Evolutionary conservation across 2,888 invertebrate species (phyloP).

Genomic region (Masnerella sp.): DNA sequence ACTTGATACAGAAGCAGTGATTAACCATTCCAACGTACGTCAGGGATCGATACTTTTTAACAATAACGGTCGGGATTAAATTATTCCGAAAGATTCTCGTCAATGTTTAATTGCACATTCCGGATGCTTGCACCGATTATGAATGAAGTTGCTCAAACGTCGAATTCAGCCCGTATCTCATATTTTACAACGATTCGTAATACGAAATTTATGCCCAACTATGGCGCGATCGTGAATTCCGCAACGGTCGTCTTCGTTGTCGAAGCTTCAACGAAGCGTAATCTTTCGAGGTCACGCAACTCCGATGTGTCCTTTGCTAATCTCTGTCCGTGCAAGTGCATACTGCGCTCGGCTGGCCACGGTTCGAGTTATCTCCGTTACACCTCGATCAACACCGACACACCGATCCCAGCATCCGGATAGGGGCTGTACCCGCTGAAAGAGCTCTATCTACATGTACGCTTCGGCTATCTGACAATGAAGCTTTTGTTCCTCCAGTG

Average conservation of each 20-base stretch:
- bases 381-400: conserved; percentile 76
- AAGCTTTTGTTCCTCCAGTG: conserved; percentile 55
- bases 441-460: conserved; percentile 60
- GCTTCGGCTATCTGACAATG: conserved; percentile 57
- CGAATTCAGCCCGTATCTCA: conserved; percentile 1
- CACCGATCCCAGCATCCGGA: conserved; percentile 67
- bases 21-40: neutral
- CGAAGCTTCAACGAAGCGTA: conserved; percentile 67
- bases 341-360: conserved; percentile 70
- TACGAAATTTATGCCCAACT: conserved; percentile 23
- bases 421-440: conserved; percentile 51
- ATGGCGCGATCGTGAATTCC: conserved; percentile 40
- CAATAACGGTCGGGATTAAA: neutral
- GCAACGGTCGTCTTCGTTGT: conserved; percentile 44
- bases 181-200: conserved; percentile 13
- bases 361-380: conserved; percentile 75
- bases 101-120: neutral
- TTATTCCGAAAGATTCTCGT: neutral
- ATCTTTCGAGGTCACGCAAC: conserved; percentile 70
- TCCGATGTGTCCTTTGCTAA: conserved; percentile 69
- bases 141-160: neutral
- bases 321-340: conserved; percentile 71
- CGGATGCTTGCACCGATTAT: neutral
- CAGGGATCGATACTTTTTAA: conserved; percentile 3
- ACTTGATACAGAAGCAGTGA: conserved; percentile 60